These are phyloP conservation scores for Cydia strobilella DNA, from an alignment of 1,140 invertebrate genomes.

Conservation along the genomic window DNA sequence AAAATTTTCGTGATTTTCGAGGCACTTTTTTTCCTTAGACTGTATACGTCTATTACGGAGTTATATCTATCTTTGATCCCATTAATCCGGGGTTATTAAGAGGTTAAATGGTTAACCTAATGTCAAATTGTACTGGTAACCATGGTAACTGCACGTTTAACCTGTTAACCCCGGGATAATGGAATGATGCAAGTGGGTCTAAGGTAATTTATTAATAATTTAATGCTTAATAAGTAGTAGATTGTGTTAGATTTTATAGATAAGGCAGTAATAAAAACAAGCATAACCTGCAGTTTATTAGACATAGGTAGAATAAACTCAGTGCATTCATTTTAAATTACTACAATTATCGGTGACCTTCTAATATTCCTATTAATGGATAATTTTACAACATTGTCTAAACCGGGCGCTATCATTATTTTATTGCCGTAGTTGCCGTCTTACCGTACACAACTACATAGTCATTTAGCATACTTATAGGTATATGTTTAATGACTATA, in stretches of 20 bases:
- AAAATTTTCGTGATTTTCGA: too few relatives aligned
- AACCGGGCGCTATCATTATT: neutral
- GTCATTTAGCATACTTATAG: conserved; percentile 21
- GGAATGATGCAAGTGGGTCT: too few relatives aligned
- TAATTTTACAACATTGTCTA: conserved; percentile 15
- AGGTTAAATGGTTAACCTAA: too few relatives aligned
- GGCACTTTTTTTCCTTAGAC: too few relatives aligned
- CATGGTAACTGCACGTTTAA: too few relatives aligned
- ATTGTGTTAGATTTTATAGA: neutral
- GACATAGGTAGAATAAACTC: neutral
- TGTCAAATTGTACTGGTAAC: too few relatives aligned
- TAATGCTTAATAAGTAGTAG: too few relatives aligned
- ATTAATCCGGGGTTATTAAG: too few relatives aligned
- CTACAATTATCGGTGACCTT: conserved; percentile 16
- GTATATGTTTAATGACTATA: neutral
- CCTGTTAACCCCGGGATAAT: too few relatives aligned
- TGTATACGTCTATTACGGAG: too few relatives aligned
- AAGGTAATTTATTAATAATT: too few relatives aligned
- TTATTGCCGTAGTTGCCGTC: conserved; percentile 20
- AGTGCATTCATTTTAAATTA: neutral
- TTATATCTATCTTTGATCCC: too few relatives aligned
- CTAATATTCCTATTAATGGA: neutral
- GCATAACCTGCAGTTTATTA: neutral
- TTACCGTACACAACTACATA: conserved; percentile 1
- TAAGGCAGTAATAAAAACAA: neutral